Evolutionary conservation across 2,113 vertebrate species (phyloP), one percentile per base, ranked within the genome.

Genomic region (Emydocephalus ijimae): DNA sequence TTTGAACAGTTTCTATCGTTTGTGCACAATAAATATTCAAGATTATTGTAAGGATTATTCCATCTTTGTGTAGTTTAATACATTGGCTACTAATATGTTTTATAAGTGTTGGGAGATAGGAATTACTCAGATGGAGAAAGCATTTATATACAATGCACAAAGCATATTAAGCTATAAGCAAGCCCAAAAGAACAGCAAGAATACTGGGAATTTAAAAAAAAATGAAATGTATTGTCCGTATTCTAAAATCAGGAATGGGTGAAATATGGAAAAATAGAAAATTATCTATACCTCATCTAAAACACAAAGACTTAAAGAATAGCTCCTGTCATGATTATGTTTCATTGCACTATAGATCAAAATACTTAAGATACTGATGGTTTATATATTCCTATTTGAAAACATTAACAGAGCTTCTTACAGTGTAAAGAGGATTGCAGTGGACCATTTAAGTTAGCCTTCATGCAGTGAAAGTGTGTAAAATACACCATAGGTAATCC

Each of bases 61-160:
- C 52, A 91, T 95, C 95, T 95, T 93, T 93, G 92, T 96, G 94
- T 95, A 96, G 97, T 97, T 97, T 96, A 97, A 97, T 96, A 95
- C 92, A 12, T 94, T 93, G 96, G 95, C 93, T 95, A 94, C 96
- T 94, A 94, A 93, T 91, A 95, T 95, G 94, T 95, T 97, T 97
- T 96, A 95, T 95, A 96, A 95, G 95, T 94, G 94, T 96, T 96
- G 96, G 89, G 92, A 97, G 96, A 95, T 97, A 96, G 96, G 95
- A 96, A 95, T 93, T 94, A 91, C 95, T 96, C 94, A 93, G 93
- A 95, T 95, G 95, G 94, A 95, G 96, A 97, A 96, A 95, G 93
- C 90, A 64, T 96, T 94, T 97, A 96, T 96, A 95, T 97, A 97
- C 93, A 95, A 94, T 94, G 94, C 95, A 96, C 94, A 95, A 96